These are phyloP conservation scores for Amia ocellicauda DNA, from an alignment of 2,113 vertebrate genomes.

Conservation along the genomic window DNA sequence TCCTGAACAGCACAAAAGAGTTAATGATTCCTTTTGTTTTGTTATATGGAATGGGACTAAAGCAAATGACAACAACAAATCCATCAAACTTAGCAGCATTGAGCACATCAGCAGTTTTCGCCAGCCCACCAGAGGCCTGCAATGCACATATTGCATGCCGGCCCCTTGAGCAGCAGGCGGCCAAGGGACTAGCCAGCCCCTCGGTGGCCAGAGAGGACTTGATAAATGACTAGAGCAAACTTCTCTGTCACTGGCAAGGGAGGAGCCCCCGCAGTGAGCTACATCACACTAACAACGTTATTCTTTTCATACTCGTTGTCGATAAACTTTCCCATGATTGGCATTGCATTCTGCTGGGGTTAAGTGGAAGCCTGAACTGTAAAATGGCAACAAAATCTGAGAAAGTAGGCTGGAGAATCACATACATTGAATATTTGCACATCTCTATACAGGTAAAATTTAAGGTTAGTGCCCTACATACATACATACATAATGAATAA, in stretches of 20 bases:
- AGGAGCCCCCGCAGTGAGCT: conserved; percentile 58
- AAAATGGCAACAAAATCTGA: conserved; percentile 67
- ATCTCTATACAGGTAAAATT: conserved; percentile 71
- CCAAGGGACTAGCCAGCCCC: conserved; percentile 53
- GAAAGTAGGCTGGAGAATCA: conserved; percentile 60
- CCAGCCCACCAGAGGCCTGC: conserved; percentile 77
- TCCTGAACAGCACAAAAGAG: conserved; percentile 82
- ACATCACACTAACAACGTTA: conserved; percentile 62
- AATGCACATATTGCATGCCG: conserved; percentile 68
- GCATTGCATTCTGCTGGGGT: conserved; percentile 62
- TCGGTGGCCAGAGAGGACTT: conserved; percentile 62
- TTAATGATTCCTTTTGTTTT: conserved; percentile 86
- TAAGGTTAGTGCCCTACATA: conserved; percentile 54
- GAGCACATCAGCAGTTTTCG: conserved; percentile 85
- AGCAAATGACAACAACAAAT: conserved; percentile 85
- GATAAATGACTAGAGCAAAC: conserved; percentile 71
- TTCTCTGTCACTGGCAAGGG: conserved; percentile 63
- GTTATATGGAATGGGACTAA: conserved; percentile 68
- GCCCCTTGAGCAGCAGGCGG: conserved; percentile 61
- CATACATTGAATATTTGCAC: conserved; percentile 65
- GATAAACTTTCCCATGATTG: conserved; percentile 58
- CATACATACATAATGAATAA: conserved; percentile 62
- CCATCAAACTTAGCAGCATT: conserved; percentile 85
- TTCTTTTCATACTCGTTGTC: conserved; percentile 61
- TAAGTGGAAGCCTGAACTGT: conserved; percentile 73